Evolutionary conservation across 1,140 invertebrate species (phyloP), one percentile per base, ranked within the genome.

Genomic region (Drosophila arawakana): DNA sequence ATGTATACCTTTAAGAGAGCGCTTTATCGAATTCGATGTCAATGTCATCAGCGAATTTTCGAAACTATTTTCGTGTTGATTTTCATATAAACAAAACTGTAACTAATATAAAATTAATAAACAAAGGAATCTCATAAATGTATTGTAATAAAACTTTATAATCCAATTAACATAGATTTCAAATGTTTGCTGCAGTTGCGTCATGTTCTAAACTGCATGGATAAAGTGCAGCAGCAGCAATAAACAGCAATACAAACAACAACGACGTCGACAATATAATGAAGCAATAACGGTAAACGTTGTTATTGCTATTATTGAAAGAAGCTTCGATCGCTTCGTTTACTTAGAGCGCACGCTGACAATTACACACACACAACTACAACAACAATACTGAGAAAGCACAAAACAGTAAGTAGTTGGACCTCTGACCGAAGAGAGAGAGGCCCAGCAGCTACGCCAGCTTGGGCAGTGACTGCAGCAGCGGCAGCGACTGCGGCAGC

Each of bases 11-110:
- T 18, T 21, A 5, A 35, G 39, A 39, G 49, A 63, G 61, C 62
- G 30, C 25, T 35, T 34, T 34, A 34, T 55, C 30, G 62, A 15
- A 50, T 86, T 88, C 78, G 77, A 80, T 88, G 84, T 88, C 83
- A 88, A 89, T 88, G 83, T 60, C 83, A 78, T 80, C 83, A 77
- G 54, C 70, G 50, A 74, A 59, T 74, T 68, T 60, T 57, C 15
- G 43, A 46, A 44, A 30, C 21, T 50, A 7, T 60, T 61, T 18
- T 37, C 37, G 11, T 9, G 11, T 63, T 35, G 41, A n/a, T 57
- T 46, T 74, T n/a, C 35, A 37, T 43, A 54, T 60, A 43, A 70
- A 49, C 77, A 76, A 47, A 57, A 81, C 59, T 84, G 81, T 86
- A 86, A 86, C 78, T 72, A 85, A 81, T 15, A 63, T 54, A 59